These are phyloP conservation scores for Stictocephala bisonia DNA, from an alignment of 2,888 invertebrate species.

Conservation along the genomic window DNA sequence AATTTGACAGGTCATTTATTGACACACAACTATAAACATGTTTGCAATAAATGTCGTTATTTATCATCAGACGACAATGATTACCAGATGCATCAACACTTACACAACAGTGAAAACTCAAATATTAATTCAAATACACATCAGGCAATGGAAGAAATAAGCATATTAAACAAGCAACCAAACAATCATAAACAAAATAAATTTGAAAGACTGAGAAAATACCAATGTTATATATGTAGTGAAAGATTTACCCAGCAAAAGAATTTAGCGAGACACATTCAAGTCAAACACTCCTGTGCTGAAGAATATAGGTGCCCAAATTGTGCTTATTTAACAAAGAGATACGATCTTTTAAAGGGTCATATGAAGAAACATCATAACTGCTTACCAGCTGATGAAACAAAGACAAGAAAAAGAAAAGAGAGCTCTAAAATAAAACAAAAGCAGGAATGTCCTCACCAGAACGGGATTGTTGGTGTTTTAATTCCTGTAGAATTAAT, in stretches of 20 bases:
- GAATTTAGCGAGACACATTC: slow-evolving; percentile 1
- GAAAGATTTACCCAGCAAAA: slow-evolving; percentile 31
- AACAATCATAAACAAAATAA: neutral
- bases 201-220: neutral
- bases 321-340: neutral
- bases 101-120: too few species aligned
- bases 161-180: too few species aligned
- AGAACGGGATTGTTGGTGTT: neutral
- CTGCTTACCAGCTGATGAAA: neutral
- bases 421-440: neutral
- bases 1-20: slow-evolving; percentile 3
- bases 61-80: neutral
- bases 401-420: neutral
- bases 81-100: too few species aligned
- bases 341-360: neutral
- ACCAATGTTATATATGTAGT: slow-evolving; percentile 6
- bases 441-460: neutral
- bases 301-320: neutral
- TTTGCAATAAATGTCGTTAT: neutral
- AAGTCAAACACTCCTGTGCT: slow-evolving; percentile 7
- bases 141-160: too few species aligned
- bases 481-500: slow-evolving; percentile 9
- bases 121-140: too few species aligned
- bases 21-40: neutral
- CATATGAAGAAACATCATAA: slow-evolving; percentile 17